Conservation (phyloP, 2,888 invertebrate species). For the Meghimatium bilineatum region DNA sequence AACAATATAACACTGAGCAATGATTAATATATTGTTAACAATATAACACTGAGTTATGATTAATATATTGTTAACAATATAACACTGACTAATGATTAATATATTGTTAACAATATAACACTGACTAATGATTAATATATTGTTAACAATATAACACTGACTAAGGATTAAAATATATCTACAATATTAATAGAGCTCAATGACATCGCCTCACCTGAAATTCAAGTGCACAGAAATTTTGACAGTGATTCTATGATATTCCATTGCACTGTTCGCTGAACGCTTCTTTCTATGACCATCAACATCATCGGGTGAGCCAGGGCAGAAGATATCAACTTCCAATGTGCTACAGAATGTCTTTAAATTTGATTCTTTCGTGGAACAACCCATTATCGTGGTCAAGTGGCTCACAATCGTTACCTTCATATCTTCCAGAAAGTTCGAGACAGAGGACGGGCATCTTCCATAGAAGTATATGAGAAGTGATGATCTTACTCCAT, state of each 20-base stretch:
- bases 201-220: conserved; percentile 23
- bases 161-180: too few species aligned
- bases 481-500: conserved; percentile 30
- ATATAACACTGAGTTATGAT: too few species aligned
- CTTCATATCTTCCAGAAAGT: background rate
- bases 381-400: conserved; percentile 11
- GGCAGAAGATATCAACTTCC: conserved; percentile 1
- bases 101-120: too few species aligned
- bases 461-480: conserved; percentile 24
- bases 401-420: background rate
- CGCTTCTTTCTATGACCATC: background rate
- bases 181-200: too few species aligned
- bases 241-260: background rate
- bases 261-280: background rate
- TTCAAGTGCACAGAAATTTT: conserved; percentile 17
- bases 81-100: too few species aligned
- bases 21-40: too few species aligned
- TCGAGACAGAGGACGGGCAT: background rate
- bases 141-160: too few species aligned
- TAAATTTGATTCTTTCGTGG: background rate
- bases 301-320: background rate
- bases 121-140: too few species aligned
- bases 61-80: too few species aligned
- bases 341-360: conserved; percentile 24
- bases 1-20: too few species aligned